Conservation (phyloP, 23 tunicate species). For the Clavelina lepadiformis region DNA sequence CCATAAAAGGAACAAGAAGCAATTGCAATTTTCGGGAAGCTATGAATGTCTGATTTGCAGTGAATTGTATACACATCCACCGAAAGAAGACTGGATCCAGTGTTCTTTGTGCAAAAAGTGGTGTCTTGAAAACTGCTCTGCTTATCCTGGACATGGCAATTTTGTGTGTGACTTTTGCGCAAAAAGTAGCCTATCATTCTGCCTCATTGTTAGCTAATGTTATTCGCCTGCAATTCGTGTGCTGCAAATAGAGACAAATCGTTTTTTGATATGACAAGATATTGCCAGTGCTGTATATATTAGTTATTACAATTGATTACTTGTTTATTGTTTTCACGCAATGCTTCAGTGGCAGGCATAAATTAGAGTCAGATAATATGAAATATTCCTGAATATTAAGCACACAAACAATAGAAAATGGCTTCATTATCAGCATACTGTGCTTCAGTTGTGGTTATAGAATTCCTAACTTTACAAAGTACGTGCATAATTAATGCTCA, state of each 20-base stretch:
- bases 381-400: neutral
- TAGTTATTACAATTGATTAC: neutral
- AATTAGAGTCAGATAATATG: neutral
- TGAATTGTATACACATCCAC: conserved; percentile 4
- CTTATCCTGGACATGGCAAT: neutral
- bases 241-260: neutral
- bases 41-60: conserved; percentile 4
- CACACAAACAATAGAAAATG: too few species aligned
- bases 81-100: conserved; percentile 21
- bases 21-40: neutral
- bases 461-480: too few species aligned
- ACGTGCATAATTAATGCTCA: too few species aligned
- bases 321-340: neutral
- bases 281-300: neutral
- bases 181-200: neutral
- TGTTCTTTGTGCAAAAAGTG: conserved; percentile 10
- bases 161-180: conserved; percentile 15
- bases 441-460: neutral
- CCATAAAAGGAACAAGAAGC: neutral
- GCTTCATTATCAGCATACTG: neutral
- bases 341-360: neutral
- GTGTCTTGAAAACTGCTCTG: conserved; percentile 29
- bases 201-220: neutral
- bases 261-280: neutral
- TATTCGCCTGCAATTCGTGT: neutral